Evolutionary conservation across 2,888 invertebrate species (phyloP).

Genomic region (Entomobrya proxima): DNA sequence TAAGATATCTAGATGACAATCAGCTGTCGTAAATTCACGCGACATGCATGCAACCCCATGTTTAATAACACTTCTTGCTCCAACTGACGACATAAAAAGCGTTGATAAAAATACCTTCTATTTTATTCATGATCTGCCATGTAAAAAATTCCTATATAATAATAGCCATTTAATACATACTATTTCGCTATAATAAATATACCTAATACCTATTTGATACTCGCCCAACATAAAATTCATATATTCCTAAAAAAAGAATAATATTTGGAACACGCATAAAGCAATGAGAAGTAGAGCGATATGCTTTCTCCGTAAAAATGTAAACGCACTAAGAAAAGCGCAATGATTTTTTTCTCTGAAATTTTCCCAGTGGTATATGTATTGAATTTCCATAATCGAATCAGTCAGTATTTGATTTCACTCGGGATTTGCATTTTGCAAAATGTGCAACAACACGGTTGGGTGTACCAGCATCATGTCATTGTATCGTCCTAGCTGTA

Average conservation of each 20-base stretch:
- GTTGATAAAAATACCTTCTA: constrained; percentile 47
- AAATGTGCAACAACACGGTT: neutral
- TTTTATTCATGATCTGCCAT: constrained; percentile 43
- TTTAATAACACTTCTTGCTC: constrained; percentile 55
- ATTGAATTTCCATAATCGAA: constrained; percentile 67
- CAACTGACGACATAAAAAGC: constrained; percentile 52
- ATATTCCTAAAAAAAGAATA: too few relatives aligned
- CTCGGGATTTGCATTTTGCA: constrained; percentile 55
- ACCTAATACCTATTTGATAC: neutral
- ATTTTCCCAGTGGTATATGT: neutral
- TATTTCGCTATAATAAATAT: neutral
- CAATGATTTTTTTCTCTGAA: constrained; percentile 8
- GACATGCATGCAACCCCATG: constrained; percentile 60
- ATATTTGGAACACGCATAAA: constrained; percentile 28
- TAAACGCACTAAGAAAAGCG: neutral
- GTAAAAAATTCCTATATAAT: neutral
- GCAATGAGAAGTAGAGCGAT: neutral
- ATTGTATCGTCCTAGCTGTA: too few relatives aligned
- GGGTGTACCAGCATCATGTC: neutral
- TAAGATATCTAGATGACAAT: constrained; percentile 63
- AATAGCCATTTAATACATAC: neutral
- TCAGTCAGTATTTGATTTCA: constrained; percentile 59
- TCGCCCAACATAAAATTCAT: too few relatives aligned
- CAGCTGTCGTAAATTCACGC: constrained; percentile 66
- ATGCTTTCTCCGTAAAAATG: neutral